Evolutionary conservation across 2,113 vertebrate genomes (phyloP).

Genomic region (Alexandromys fortis): DNA sequence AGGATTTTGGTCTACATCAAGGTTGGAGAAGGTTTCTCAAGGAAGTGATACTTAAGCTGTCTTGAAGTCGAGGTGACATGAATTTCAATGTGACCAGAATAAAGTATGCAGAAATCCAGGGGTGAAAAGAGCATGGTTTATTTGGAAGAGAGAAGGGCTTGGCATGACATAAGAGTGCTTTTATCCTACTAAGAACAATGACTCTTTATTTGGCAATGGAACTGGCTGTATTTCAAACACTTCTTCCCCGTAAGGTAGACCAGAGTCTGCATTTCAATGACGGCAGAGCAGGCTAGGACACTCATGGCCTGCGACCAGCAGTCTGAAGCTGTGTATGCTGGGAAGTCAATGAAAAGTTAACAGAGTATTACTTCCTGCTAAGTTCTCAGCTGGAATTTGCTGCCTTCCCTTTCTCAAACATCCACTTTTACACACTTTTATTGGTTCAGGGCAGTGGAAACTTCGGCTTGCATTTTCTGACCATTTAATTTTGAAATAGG

Average conservation of each 20-base stretch:
- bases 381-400: not conserved
- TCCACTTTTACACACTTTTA: not conserved
- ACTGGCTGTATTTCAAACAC: not conserved
- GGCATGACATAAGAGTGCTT: not conserved
- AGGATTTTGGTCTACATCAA: not conserved
- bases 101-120: not conserved
- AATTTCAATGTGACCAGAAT: constrained; percentile 1
- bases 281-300: not conserved
- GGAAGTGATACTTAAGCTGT: not conserved
- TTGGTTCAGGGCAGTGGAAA: not conserved
- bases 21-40: not conserved
- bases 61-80: not conserved
- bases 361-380: not conserved
- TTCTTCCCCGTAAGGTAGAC: not conserved
- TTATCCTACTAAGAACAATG: not conserved
- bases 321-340: not conserved
- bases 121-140: not conserved
- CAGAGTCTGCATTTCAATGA: not conserved
- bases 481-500: constrained; percentile 10
- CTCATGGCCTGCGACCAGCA: not conserved
- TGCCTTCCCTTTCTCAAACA: not conserved
- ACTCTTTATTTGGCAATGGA: not conserved
- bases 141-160: not conserved
- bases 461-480: not conserved
- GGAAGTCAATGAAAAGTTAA: not conserved